Conservation (phyloP, 1,140 invertebrate genomes). For the Bombus pascuorum region DNA sequence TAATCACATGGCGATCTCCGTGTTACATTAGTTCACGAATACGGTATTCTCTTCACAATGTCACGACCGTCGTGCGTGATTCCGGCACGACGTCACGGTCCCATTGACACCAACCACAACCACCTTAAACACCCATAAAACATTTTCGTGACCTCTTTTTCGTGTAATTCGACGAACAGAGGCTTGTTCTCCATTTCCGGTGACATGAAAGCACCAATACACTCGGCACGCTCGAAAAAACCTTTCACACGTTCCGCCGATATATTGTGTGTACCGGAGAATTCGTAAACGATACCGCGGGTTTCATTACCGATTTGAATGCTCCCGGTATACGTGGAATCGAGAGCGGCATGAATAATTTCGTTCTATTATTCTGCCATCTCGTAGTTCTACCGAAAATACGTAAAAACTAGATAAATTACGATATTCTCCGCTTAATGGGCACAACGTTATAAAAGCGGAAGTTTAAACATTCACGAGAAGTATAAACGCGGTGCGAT, state of each 20-base stretch:
- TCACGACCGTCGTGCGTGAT: conserved; percentile 73
- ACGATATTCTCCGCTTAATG: not conserved
- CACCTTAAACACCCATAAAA: conserved; percentile 71
- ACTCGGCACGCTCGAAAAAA: conserved; percentile 18
- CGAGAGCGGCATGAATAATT: conserved; percentile 39
- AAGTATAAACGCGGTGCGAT: too few species aligned
- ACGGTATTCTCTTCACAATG: conserved; percentile 65
- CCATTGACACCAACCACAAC: conserved; percentile 73
- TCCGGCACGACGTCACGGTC: conserved; percentile 76
- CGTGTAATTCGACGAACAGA: conserved; percentile 58
- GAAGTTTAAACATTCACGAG: not conserved
- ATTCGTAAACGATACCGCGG: conserved; percentile 21
- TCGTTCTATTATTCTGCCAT: not conserved
- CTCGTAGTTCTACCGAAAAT: not conserved
- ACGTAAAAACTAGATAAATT: not conserved
- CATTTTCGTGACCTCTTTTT: conserved; percentile 69
- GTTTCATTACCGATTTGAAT: conserved; percentile 40
- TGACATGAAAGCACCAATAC: conserved; percentile 53
- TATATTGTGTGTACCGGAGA: conserved; percentile 18
- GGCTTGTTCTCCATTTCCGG: conserved; percentile 60
- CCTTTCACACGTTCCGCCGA: conserved; percentile 40
- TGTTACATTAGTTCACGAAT: conserved; percentile 33
- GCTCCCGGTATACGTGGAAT: not conserved
- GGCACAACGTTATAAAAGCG: not conserved
- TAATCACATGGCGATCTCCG: not conserved